Conservation (phyloP, 1,140 invertebrate genomes). For the Rhagoletis pomonella region DNA sequence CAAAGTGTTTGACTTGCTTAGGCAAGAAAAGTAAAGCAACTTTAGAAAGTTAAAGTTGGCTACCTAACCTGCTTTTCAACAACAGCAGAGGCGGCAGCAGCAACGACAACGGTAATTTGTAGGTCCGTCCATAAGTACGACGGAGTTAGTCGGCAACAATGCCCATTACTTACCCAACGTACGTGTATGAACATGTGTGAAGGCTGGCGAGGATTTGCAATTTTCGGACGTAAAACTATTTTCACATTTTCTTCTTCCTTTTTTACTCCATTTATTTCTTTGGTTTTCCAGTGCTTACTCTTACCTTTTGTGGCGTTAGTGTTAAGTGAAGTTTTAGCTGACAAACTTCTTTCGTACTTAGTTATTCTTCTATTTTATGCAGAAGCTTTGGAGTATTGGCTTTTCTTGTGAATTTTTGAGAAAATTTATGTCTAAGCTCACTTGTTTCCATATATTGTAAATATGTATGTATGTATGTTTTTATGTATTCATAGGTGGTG, state of each 20-base stretch:
- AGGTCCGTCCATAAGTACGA: neutral
- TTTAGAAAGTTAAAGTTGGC: slow-evolving; percentile 34
- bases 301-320: neutral
- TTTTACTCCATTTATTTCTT: neutral
- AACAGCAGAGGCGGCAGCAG: neutral
- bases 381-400: neutral
- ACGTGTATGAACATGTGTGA: neutral
- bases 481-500: no score
- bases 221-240: slow-evolving; percentile 12
- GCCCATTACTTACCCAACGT: neutral
- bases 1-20: slow-evolving; percentile 34
- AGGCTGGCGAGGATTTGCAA: slow-evolving; percentile 11
- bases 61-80: slow-evolving; percentile 19
- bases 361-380: neutral
- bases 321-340: slow-evolving; percentile 25
- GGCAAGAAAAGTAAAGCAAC: neutral
- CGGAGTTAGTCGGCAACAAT: neutral
- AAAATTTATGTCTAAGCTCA: no score
- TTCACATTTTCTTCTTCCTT: neutral
- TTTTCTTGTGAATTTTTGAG: neutral
- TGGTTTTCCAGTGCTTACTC: neutral
- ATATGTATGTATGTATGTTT: no score
- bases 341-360: neutral
- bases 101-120: neutral
- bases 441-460: no score